These are phyloP conservation scores for Chelon labrosus DNA, from an alignment of 2,797 vertebrate genomes.

Conservation along the genomic window DNA sequence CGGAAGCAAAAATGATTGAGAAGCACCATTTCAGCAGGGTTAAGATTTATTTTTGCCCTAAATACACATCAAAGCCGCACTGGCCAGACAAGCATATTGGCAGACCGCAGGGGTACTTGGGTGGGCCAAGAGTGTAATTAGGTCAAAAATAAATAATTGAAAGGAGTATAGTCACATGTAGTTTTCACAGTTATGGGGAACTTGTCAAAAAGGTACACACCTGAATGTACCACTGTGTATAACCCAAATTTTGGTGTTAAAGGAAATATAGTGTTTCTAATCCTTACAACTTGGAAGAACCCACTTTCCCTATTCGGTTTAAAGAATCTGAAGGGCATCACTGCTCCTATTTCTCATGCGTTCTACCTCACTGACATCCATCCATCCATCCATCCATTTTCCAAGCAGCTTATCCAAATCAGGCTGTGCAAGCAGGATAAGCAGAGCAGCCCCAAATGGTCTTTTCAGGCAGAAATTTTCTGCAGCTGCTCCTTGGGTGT, in stretches of 20 bases:
- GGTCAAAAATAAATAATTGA: slow-evolving; percentile 11
- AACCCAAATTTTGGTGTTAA: neutral
- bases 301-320: neutral
- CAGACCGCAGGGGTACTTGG: slow-evolving; percentile 4
- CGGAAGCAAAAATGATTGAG: slow-evolving; percentile 31
- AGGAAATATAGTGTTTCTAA: neutral
- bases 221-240: neutral
- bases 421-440: slow-evolving; percentile 52
- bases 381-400: slow-evolving; percentile 50
- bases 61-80: slow-evolving; percentile 13
- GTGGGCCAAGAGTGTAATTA: slow-evolving; percentile 24
- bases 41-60: slow-evolving; percentile 3
- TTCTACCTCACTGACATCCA: slow-evolving; percentile 41
- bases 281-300: slow-evolving; percentile 1
- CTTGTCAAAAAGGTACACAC: slow-evolving; percentile 8
- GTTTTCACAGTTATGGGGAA: neutral
- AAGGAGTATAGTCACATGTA: neutral
- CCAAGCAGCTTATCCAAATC: slow-evolving; percentile 63
- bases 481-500: slow-evolving; percentile 51
- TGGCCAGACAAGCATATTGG: slow-evolving; percentile 6
- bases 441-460: slow-evolving; percentile 38
- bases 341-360: slow-evolving; percentile 34
- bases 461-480: slow-evolving; percentile 46
- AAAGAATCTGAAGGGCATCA: slow-evolving; percentile 18
- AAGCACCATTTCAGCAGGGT: slow-evolving; percentile 2